Percentiles rank a stretch among this genome's conserved stretches.
These are phyloP conservation scores for Trachelus stipa DNA, from an alignment of 2,888 invertebrate genomes.

Conservation along the genomic window DNA sequence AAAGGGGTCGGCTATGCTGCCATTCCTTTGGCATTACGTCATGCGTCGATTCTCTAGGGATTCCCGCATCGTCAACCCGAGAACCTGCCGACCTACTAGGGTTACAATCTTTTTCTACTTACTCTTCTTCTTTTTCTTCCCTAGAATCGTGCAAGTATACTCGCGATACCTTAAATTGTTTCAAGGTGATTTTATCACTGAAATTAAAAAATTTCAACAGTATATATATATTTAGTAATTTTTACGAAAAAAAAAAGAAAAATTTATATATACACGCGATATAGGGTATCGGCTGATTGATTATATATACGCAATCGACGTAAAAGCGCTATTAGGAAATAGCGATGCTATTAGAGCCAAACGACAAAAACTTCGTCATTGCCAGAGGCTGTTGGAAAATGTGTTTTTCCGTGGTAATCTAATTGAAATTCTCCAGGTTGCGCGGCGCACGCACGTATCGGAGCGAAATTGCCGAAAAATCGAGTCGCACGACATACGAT, in stretches of 20 bases:
- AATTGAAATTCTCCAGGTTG: conserved; percentile 48
- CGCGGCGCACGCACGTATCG: neutral
- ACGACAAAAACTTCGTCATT: conserved; percentile 57
- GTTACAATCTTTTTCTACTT: neutral
- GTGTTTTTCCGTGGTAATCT: conserved; percentile 42
- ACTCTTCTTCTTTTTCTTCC: neutral
- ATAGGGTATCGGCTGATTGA: neutral
- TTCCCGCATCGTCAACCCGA: conserved; percentile 44
- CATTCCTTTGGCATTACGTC: conserved; percentile 55
- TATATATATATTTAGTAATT: neutral
- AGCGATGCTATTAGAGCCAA: conserved; percentile 55
- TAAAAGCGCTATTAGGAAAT: conserved; percentile 45
- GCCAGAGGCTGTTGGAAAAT: conserved; percentile 27
- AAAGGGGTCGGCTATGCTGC: conserved; percentile 18
- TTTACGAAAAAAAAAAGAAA: neutral
- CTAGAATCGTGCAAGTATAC: neutral
- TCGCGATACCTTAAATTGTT: neutral
- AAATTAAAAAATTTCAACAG: neutral
- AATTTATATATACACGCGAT: neutral
- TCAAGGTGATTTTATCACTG: neutral
- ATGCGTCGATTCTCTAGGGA: conserved; percentile 52
- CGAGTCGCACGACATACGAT: conserved; percentile 61
- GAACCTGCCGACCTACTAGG: neutral
- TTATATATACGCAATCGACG: conserved; percentile 16
- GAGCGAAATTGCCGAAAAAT: conserved; percentile 60